These are phyloP conservation scores for Lycaena phlaeas DNA, from an alignment of 2,888 invertebrate genomes.

Conservation along the genomic window DNA sequence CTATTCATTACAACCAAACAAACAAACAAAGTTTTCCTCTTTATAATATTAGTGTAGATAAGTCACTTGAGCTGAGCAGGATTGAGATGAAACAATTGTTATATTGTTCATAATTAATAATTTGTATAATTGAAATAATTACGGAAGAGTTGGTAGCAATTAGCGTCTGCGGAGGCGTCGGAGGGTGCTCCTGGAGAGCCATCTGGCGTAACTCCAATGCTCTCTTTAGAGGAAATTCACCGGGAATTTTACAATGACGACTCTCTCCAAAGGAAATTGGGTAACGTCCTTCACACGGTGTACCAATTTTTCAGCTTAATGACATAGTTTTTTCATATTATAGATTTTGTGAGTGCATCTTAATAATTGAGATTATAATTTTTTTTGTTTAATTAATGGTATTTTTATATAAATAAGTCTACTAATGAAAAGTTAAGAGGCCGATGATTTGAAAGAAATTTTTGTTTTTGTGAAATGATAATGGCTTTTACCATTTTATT, in stretches of 20 bases:
- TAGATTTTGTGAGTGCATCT: too few relatives aligned
- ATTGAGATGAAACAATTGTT: slow-evolving; percentile 24
- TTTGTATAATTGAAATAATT: slow-evolving; percentile 49
- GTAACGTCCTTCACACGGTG: slow-evolving; percentile 21
- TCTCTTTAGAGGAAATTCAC: slow-evolving; percentile 48
- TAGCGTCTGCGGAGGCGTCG: slow-evolving; percentile 48
- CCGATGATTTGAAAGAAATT: too few relatives aligned
- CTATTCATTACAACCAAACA: too few relatives aligned
- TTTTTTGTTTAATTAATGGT: too few relatives aligned
- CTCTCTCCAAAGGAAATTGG: slow-evolving; percentile 30
- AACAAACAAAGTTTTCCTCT: too few relatives aligned
- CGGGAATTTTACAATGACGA: slow-evolving; percentile 33
- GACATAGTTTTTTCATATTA: slow-evolving; percentile 6
- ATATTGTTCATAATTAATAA: slow-evolving; percentile 29
- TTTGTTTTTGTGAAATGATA: too few relatives aligned
- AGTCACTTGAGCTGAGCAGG: slow-evolving; percentile 7
- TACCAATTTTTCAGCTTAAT: slow-evolving; percentile 9
- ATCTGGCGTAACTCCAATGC: slow-evolving; percentile 64
- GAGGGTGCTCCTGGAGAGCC: slow-evolving; percentile 54
- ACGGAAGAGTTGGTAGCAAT: slow-evolving; percentile 63
- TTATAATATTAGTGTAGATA: background rate
- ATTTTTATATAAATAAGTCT: too few relatives aligned
- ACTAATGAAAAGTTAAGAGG: too few relatives aligned
- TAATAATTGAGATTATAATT: too few relatives aligned
- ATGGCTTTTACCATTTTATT: too few relatives aligned